Evolutionary conservation across 2,113 vertebrate genomes (phyloP).

Genomic region (Mustela lutreola): DNA sequence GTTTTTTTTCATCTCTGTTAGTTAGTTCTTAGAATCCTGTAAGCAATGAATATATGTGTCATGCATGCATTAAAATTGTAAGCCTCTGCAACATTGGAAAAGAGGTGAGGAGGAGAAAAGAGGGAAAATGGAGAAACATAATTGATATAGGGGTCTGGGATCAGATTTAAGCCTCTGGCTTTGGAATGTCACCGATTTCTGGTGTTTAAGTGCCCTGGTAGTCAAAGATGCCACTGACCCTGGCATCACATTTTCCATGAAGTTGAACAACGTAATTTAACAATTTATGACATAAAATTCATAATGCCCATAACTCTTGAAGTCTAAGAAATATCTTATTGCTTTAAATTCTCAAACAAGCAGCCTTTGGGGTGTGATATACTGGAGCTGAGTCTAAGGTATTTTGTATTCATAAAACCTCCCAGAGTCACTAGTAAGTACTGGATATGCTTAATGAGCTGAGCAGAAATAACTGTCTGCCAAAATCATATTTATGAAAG

Average conservation of each 20-base stretch:
- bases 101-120: neutral
- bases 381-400: neutral
- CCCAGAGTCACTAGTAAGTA: neutral
- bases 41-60: slow-evolving; percentile 26
- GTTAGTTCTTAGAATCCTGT: neutral
- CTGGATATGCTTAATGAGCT: neutral
- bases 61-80: neutral
- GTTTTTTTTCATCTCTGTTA: neutral
- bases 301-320: neutral
- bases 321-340: neutral
- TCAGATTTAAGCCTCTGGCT: neutral
- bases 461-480: neutral
- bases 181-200: neutral
- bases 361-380: neutral
- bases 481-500: neutral
- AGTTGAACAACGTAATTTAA: slow-evolving; percentile 26
- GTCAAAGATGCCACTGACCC: neutral
- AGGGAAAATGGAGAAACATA: neutral
- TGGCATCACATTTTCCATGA: neutral
- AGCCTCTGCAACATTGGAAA: neutral
- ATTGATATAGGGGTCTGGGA: neutral
- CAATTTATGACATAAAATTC: neutral
- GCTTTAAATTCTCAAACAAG: slow-evolving; percentile 32
- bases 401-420: slow-evolving; percentile 17
- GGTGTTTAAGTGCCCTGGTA: neutral